Percentiles rank a stretch among this genome's conserved stretches.
Conservation (phyloP, 2,888 invertebrate species). For the Drosophila sordidula region DNA sequence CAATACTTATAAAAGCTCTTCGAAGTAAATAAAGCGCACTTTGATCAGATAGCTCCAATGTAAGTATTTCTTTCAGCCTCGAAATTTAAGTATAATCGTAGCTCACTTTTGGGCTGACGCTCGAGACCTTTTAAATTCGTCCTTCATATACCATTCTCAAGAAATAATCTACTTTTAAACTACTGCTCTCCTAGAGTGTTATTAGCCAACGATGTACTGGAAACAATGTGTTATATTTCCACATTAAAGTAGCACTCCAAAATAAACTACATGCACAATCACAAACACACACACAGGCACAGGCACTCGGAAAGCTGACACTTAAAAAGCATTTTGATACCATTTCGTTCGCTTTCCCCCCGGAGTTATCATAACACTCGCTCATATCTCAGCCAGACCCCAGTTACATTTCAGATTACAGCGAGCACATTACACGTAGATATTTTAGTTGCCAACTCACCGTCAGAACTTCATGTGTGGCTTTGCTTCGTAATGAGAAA, state of each 20-base stretch:
- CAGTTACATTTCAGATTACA: conserved; percentile 44
- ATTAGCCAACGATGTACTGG: conserved; percentile 14
- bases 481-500: conserved; percentile 67
- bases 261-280: neutral
- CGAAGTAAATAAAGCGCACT: neutral
- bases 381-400: conserved; percentile 10
- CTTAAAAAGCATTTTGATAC: conserved; percentile 38
- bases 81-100: no score
- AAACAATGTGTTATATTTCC: conserved; percentile 13
- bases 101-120: no score
- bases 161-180: conserved; percentile 8
- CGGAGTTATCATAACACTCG: conserved; percentile 23
- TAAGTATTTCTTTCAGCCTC: no score
- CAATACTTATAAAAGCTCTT: no score
- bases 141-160: neutral
- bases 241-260: conserved; percentile 13
- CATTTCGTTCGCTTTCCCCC: conserved; percentile 11
- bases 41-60: neutral
- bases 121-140: no score
- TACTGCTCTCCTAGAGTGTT: neutral
- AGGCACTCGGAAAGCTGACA: conserved; percentile 6
- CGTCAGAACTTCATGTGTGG: conserved; percentile 48
- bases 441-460: conserved; percentile 60
- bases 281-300: neutral
- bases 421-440: conserved; percentile 34